phyloP scores from a whole-genome alignment of 2,797 vertebrate species.

The Crax fasciolata region DNA sequence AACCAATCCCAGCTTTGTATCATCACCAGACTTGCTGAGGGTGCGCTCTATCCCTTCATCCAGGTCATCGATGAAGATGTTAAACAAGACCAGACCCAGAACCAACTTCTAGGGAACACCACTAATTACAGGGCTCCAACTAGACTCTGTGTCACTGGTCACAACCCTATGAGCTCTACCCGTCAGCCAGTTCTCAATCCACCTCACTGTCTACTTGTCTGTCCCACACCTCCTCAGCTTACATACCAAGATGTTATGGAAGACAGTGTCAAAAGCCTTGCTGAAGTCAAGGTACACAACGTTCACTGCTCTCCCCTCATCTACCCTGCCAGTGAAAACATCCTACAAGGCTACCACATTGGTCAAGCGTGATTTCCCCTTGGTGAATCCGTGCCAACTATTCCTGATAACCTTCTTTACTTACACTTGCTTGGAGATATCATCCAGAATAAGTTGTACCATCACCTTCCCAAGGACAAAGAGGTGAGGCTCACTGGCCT shows the following conservation, averaged over 20 bases:
- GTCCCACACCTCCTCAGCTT: neutral
- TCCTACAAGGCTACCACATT: neutral
- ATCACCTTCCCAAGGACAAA: neutral
- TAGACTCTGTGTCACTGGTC: no score
- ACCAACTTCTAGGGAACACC: no score
- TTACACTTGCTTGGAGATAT: neutral
- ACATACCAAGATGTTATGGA: neutral
- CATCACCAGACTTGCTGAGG: neutral
- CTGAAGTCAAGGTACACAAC: neutral
- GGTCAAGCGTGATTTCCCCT: neutral
- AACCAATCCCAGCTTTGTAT: no score
- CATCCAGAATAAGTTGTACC: neutral
- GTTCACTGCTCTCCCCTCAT: neutral
- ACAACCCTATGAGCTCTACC: neutral
- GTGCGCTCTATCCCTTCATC: neutral
- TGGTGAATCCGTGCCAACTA: neutral
- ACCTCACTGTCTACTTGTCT: neutral
- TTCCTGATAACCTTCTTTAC: neutral
- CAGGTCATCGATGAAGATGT: neutral
- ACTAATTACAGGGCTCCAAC: no score
- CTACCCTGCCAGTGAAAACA: neutral
- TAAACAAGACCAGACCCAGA: neutral
- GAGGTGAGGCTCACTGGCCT: neutral
- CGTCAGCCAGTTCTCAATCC: neutral
- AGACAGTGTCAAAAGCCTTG: neutral